Evolutionary conservation across 2,797 vertebrate species (phyloP), one percentile per base, ranked within the genome.

Genomic region (Cyclopterus lumpus): DNA sequence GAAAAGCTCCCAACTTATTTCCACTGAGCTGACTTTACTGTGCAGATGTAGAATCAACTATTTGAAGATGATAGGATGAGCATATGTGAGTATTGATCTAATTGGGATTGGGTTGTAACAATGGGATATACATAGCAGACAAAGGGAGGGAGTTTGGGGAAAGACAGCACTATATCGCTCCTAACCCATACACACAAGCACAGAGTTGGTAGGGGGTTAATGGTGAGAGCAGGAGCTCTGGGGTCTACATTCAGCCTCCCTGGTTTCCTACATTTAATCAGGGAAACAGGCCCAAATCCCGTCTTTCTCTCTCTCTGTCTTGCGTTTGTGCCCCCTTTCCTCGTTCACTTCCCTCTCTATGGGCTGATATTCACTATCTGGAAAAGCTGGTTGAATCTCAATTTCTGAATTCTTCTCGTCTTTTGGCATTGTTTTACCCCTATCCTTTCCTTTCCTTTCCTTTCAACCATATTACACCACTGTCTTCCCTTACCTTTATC

Each of bases 241-340:
- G 73, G 82, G 84, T 81, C 76, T 71, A 65, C 46, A 75, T 71
- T 62, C 55, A 68, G 84, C 83, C 83, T 90, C 82, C 81, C 75
- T 86, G 71, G 73, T 89, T 89, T 92, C 83, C 82, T 88, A 80
- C 79, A 66, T 79, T 86, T 88, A 87, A 91, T 91, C 86, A 82
- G 61, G 86, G 69, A 91, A 89, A 88, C 62, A 26, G 78, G 44
- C 77, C 77, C 79, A 87, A 81, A 87, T 63, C 72, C 46, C 22
- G 5, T 42, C 40, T 42, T 1, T 7, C 57, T 48, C 44, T 46
- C 44, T 46, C 44, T 73, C 30, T 70, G 28, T 75, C 51, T 73
- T 44, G 8, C 51, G 73, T 76, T 22, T 30, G 15, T 57, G 12
- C 46, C 49, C 40, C 14, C 15, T 26, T 68, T 67, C 11, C 14